phyloP scores from a whole-genome alignment of 2,888 invertebrate genomes.

The Athripsodes cinereus region DNA sequence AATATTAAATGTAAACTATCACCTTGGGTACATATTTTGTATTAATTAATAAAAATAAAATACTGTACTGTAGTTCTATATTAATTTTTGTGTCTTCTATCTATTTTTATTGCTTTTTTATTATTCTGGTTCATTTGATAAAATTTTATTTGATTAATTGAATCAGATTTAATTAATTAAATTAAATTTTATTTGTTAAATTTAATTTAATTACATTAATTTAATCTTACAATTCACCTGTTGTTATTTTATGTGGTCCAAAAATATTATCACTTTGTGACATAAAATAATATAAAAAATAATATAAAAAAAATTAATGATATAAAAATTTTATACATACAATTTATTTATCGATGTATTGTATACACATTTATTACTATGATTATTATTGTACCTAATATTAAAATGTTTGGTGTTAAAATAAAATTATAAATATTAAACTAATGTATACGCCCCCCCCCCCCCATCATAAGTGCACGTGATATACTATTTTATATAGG shows the following conservation, averaged over 20 bases:
- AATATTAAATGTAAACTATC: background rate
- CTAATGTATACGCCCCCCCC: constrained; percentile 25
- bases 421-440: constrained; percentile 9
- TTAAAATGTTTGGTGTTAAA: constrained; percentile 14
- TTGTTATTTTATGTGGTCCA: constrained; percentile 28
- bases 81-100: background rate
- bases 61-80: background rate
- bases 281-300: constrained; percentile 19
- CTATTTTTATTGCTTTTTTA: background rate
- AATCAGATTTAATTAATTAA: too few species aligned
- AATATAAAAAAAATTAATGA: constrained; percentile 11
- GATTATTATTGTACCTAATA: too few species aligned
- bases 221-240: constrained; percentile 19
- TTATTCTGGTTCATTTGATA: too few species aligned
- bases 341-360: constrained; percentile 22
- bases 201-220: constrained; percentile 4
- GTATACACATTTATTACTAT: constrained; percentile 12
- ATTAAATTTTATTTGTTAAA: constrained; percentile 6
- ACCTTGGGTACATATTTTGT: background rate
- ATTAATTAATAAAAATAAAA: background rate
- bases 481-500: constrained; percentile 18
- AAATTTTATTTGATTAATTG: too few species aligned
- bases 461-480: constrained; percentile 17
- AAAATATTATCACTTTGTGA: constrained; percentile 20
- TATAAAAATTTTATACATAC: constrained; percentile 15